Base-by-base conservation (phyloP, 1,140 invertebrate species). In the Paraescarpia echinospica region DNA sequence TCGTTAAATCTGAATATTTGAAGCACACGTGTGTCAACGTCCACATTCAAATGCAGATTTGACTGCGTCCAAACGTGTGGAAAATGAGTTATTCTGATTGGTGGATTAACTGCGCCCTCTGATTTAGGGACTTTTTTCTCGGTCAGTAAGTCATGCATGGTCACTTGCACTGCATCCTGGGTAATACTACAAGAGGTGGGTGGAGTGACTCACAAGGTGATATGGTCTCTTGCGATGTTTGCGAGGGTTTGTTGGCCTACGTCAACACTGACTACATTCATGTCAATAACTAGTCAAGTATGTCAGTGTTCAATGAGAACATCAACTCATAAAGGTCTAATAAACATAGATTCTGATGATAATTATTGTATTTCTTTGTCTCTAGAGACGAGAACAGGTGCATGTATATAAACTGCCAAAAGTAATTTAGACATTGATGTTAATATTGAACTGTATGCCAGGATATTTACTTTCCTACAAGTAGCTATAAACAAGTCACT, bases 61-160 rank as follows among this genome's bases (percentile, higher is more conserved):
- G 59, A 77, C 59, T 12, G 59, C 59, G 59, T 77, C 27, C 59
- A 27, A 2, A 77, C 59, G 22, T 77, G 59, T 18, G 4, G 59
- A 77, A 77, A 77, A 77, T 77, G 59, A 77, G 59, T 77, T 77
- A 77, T 77, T 77, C 59, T 77, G 59, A 77, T 77, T 77, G 59
- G 59, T 77, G 59, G 59, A 77, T 77, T 77, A 22, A 27, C 59
- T 77, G 27, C 48, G 48, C 48, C 48, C 18, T 51, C 48, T 51
- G 48, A 51, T 51, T 51, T 51, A 51, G 48, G 48, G 48, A 77
- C 4, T 77, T 77, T 77, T 77, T 77, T 77, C 4, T 18, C 4
- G 27, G 59, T 4, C 59, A 27, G 22, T 77, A 77, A 77, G 59
- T 31, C 22, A 2, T 77, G 59, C 59, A 77, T 77, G 59, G 59